Percentiles rank a stretch among this genome's conserved stretches.
phyloP scores from a whole-genome alignment of 2,888 invertebrate genomes.

The Drosophila atripex region DNA sequence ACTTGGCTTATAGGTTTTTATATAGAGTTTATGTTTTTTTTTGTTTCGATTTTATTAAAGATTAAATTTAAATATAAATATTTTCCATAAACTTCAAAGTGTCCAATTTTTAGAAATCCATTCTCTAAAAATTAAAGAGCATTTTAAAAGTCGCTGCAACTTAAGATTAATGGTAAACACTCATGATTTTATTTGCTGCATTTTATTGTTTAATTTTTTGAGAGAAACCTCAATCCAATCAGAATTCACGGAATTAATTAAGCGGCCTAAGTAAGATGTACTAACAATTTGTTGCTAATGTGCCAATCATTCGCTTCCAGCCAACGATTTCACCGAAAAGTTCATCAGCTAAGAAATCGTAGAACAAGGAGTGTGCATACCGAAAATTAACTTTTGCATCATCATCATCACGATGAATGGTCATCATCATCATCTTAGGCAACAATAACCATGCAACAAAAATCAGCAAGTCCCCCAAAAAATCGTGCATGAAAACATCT shows the following conservation, averaged over 20 bases:
- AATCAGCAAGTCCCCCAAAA: conserved; percentile 15
- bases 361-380: conserved; percentile 63
- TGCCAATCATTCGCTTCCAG: conserved; percentile 64
- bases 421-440: conserved; percentile 8
- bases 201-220: conserved; percentile 10
- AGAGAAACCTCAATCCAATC: conserved; percentile 10
- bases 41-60: too few species aligned
- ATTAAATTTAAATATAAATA: too few species aligned
- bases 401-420: conserved; percentile 38
- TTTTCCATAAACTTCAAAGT: too few species aligned
- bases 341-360: conserved; percentile 35
- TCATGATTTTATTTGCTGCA: conserved; percentile 8
- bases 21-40: conserved; percentile 16
- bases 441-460: conserved; percentile 3
- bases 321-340: conserved; percentile 39
- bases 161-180: not conserved
- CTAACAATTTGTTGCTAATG: conserved; percentile 73
- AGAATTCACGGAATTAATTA: conserved; percentile 60
- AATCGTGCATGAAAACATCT: conserved; percentile 51
- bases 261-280: conserved; percentile 76
- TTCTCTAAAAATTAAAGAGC: not conserved
- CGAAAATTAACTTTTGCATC: conserved; percentile 63
- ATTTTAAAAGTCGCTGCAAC: not conserved
- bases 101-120: too few species aligned
- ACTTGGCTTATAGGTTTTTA: conserved; percentile 40